These are phyloP conservation scores for Eulacestoma nigropectus DNA, from an alignment of 2,113 vertebrate species.

Conservation along the genomic window DNA sequence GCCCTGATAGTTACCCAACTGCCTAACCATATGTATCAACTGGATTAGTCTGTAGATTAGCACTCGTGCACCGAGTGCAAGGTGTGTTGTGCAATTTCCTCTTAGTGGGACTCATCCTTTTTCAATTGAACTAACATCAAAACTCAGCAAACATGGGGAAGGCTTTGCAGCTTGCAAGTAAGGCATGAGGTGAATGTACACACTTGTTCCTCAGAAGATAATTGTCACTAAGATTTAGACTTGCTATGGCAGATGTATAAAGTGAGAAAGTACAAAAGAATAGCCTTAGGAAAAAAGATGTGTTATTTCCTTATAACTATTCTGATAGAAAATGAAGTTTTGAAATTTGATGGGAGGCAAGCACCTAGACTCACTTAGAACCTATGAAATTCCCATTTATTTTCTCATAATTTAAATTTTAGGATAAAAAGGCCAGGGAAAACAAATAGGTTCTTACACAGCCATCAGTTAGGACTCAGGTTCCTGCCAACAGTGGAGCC, in stretches of 20 bases:
- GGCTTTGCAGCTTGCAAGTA: not conserved
- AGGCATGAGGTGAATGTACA: not conserved
- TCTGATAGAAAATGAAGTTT: not conserved
- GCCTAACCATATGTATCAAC: not conserved
- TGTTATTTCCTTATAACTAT: not conserved
- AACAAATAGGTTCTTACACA: not conserved
- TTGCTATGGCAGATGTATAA: not conserved
- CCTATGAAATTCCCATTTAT: not conserved
- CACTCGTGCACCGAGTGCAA: not conserved
- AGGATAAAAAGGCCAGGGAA: not conserved
- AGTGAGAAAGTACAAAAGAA: not conserved
- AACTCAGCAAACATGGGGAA: not conserved
- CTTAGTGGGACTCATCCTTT: not conserved
- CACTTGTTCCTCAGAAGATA: not conserved
- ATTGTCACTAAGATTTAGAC: not conserved
- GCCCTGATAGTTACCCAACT: not conserved
- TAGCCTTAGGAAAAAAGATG: not conserved
- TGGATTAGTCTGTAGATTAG: slow-evolving; percentile 6
- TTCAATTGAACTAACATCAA: not conserved
- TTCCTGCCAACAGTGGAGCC: not conserved
- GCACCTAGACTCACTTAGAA: not conserved
- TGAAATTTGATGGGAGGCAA: not conserved
- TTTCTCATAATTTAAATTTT: not conserved
- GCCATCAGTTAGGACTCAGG: not conserved
- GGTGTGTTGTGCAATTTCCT: not conserved